Percentiles rank a stretch among this genome's conserved stretches.
Conservation (phyloP, 64 coral and sea anemone species). For the Actinia equina region DNA sequence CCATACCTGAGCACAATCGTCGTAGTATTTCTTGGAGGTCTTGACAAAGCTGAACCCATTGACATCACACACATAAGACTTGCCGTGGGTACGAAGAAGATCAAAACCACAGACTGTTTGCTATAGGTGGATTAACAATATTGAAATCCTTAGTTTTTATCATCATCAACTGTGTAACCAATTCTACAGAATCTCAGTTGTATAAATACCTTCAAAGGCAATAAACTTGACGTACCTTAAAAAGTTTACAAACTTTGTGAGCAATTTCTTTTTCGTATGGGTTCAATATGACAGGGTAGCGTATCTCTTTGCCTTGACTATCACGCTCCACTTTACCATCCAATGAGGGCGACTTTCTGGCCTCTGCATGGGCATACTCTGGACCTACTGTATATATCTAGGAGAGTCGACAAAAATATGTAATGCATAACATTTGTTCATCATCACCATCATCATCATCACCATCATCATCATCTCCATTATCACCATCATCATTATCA, state of each 20-base stretch:
- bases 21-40: slow-evolving; percentile 97
- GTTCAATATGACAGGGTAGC: slow-evolving; percentile 93
- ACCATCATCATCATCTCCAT: no score
- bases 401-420: not conserved
- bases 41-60: slow-evolving; percentile 99
- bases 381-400: slow-evolving; percentile 96
- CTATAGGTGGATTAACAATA: slow-evolving; percentile 18
- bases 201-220: not conserved
- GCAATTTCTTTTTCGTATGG: slow-evolving; percentile 95
- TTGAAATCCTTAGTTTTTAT: not conserved
- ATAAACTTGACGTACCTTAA: slow-evolving; percentile 59
- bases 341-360: slow-evolving; percentile 92
- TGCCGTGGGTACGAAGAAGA: slow-evolving; percentile 80
- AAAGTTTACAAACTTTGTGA: slow-evolving; percentile 96
- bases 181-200: not conserved
- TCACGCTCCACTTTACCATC: slow-evolving; percentile 98
- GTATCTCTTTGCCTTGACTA: slow-evolving; percentile 94
- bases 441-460: no score
- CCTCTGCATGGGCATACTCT: slow-evolving; percentile 97
- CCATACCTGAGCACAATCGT: slow-evolving; percentile 76
- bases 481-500: no score
- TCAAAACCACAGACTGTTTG: slow-evolving; percentile 99
- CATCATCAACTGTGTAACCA: not conserved
- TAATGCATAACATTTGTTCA: not conserved
- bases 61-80: slow-evolving; percentile 96